Evolutionary conservation across 2,113 vertebrate species (phyloP).

Genomic region (Telmatochromis brichardi): DNA sequence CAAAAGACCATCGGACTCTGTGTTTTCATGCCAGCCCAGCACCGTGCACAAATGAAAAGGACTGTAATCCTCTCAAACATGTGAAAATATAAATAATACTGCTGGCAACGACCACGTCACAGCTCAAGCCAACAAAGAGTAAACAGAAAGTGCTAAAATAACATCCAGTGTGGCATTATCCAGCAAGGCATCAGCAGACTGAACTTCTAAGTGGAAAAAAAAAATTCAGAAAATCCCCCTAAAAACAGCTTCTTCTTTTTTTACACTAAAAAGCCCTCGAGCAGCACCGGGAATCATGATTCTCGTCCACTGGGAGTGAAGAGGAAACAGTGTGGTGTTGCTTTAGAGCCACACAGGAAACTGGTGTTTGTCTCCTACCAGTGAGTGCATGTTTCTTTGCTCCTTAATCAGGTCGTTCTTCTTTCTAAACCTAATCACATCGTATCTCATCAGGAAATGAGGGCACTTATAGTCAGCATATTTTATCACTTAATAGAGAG

Average conservation of each 20-base stretch:
- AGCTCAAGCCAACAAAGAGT: not conserved
- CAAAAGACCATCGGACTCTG: not conserved
- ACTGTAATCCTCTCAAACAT: not conserved
- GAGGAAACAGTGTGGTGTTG: not conserved
- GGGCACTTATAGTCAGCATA: not conserved
- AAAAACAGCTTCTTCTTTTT: not conserved
- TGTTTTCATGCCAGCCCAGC: not conserved
- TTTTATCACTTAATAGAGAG: not conserved
- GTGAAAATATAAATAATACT: not conserved
- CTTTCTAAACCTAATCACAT: not conserved
- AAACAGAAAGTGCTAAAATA: not conserved
- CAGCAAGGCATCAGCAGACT: not conserved
- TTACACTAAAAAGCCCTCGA: not conserved
- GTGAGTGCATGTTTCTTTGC: not conserved
- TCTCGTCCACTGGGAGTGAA: not conserved
- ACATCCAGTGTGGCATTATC: not conserved
- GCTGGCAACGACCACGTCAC: not conserved
- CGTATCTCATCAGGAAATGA: not conserved
- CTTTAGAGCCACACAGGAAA: not conserved
- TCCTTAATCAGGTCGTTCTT: not conserved
- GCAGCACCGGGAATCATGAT: not conserved
- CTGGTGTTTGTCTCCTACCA: not conserved
- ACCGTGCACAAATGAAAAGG: not conserved
- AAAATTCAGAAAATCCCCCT: not conserved
- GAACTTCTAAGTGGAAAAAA: not conserved